Conservation (phyloP, 2,888 invertebrate genomes). For the Ophion ellenae region DNA sequence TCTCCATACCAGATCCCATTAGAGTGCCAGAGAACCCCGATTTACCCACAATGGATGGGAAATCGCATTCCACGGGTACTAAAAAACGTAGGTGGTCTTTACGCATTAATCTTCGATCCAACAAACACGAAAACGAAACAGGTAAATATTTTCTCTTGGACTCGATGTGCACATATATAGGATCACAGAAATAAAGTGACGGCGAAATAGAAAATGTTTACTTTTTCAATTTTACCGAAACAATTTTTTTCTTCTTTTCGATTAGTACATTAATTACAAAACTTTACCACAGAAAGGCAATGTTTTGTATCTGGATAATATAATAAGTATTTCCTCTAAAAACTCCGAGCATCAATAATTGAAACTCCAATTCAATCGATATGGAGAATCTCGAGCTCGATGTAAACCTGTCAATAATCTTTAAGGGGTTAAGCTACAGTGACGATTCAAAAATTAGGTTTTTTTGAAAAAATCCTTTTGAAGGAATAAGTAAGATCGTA, state of each 20-base stretch:
- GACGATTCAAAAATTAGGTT: too few species aligned
- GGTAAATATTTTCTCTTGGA: conserved; percentile 53
- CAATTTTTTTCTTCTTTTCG: too few species aligned
- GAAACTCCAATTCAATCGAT: neutral
- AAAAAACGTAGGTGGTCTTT: conserved; percentile 76
- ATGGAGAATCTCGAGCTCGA: too few species aligned
- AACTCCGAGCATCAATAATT: neutral
- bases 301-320: neutral
- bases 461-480: too few species aligned
- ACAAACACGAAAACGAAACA: conserved; percentile 53
- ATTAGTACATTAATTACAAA: too few species aligned
- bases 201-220: too few species aligned
- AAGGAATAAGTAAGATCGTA: too few species aligned
- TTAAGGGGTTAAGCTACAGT: too few species aligned
- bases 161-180: neutral
- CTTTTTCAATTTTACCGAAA: too few species aligned
- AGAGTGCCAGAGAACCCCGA: conserved; percentile 68
- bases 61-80: conserved; percentile 27
- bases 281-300: too few species aligned
- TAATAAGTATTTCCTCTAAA: neutral
- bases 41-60: conserved; percentile 10
- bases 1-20: conserved; percentile 67
- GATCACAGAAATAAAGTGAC: too few species aligned
- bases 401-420: too few species aligned
- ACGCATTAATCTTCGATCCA: conserved; percentile 74